These are phyloP conservation scores for Hoplostethus mediterraneus DNA, from an alignment of 2,797 vertebrate genomes.

Conservation along the genomic window DNA sequence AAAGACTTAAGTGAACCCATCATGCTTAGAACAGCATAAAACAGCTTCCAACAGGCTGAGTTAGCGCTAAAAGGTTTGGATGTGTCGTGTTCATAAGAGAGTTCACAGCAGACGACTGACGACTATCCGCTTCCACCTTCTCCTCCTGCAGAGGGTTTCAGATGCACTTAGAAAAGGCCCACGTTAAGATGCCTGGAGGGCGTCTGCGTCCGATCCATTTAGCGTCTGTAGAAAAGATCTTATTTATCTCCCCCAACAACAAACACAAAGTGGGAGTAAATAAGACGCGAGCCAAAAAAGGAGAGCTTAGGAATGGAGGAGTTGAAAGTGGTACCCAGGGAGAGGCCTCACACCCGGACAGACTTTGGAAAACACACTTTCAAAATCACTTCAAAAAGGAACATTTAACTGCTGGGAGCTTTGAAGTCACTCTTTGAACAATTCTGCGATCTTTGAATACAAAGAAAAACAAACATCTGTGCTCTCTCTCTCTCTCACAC, in stretches of 20 bases:
- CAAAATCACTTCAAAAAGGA: constrained; percentile 67
- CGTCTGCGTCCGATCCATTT: constrained; percentile 59
- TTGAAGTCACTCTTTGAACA: constrained; percentile 69
- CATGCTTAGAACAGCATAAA: constrained; percentile 18
- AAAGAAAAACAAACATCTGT: constrained; percentile 72
- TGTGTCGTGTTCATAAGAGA: constrained; percentile 36
- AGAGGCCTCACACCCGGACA: constrained; percentile 62
- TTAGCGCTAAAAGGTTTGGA: constrained; percentile 26
- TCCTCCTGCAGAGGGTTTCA: constrained; percentile 54
- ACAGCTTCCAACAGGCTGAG: constrained; percentile 28
- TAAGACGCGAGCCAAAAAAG: constrained; percentile 44
- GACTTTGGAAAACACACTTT: constrained; percentile 66
- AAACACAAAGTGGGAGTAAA: constrained; percentile 52
- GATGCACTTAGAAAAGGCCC: constrained; percentile 62
- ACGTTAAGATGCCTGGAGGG: constrained; percentile 48
- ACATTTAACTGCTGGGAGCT: constrained; percentile 53
- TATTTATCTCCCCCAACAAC: constrained; percentile 57
- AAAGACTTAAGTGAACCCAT: constrained; percentile 29
- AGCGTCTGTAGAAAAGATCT: constrained; percentile 57
- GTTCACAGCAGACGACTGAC: constrained; percentile 35
- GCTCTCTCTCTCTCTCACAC: background rate
- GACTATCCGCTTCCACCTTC: constrained; percentile 37
- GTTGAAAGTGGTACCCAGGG: constrained; percentile 45
- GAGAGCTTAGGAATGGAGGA: constrained; percentile 64
- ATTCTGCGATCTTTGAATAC: constrained; percentile 58